Conservation (phyloP, 1,140 invertebrate species). For the Helicoverpa zea region DNA sequence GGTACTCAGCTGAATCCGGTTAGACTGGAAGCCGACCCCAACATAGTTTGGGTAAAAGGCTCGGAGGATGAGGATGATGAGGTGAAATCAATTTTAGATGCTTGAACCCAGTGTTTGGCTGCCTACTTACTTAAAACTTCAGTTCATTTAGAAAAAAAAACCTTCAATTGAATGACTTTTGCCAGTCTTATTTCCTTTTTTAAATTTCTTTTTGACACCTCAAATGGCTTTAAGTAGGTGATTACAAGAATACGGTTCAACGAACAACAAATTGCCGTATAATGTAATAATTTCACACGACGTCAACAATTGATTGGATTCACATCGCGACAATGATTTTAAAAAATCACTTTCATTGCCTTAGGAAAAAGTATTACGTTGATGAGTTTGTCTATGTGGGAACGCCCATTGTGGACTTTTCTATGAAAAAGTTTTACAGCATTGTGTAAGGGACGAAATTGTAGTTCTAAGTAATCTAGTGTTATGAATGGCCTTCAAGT, state of each 20-base stretch:
- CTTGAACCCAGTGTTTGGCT: too few species aligned
- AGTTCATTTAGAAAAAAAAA: too few species aligned
- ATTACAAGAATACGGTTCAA: constrained; percentile 42
- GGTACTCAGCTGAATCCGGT: too few species aligned
- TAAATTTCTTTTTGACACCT: too few species aligned
- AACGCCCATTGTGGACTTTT: constrained; percentile 22
- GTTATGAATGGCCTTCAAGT: neutral
- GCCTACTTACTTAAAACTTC: too few species aligned
- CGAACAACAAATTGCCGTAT: constrained; percentile 41
- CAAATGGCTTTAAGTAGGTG: neutral
- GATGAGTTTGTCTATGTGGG: constrained; percentile 26
- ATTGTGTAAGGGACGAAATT: constrained; percentile 32
- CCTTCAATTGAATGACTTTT: too few species aligned
- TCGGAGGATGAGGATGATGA: too few species aligned
- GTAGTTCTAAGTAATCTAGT: neutral
- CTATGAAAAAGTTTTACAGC: constrained; percentile 1
- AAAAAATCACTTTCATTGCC: constrained; percentile 60
- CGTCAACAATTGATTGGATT: constrained; percentile 50
- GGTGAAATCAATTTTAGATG: too few species aligned
- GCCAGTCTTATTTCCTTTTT: too few species aligned
- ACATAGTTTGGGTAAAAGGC: too few species aligned
- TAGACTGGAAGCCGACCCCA: too few species aligned
- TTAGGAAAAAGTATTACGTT: constrained; percentile 44
- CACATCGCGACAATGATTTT: constrained; percentile 37
- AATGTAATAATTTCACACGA: constrained; percentile 57